Evolutionary conservation across 1,140 invertebrate genomes (phyloP), one percentile per base, ranked within the genome.

Genomic region (Cydia strobilella): DNA sequence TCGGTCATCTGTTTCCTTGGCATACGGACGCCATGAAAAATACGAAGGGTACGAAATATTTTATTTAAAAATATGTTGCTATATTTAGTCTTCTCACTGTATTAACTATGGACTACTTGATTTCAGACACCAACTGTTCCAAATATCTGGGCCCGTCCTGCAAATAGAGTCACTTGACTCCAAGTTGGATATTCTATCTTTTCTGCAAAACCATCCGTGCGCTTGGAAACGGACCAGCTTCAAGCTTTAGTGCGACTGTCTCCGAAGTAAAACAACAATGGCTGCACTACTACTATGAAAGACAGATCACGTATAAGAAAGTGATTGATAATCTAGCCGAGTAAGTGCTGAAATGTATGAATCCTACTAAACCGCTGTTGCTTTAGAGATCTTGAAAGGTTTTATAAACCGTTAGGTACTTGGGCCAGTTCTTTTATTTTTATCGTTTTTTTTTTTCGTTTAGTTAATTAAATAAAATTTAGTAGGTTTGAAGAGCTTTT

Each of bases 21-120:
- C 80, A 0, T 78, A 86, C 27, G 87, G 77, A 18, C 77, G 81
- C 9, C 90, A 92, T 77, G 89, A 92, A 54, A 82, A 90, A 83
- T 92, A 92, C 84, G 90, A 92, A 82, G 88, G 89, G 90, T 92
- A 78, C 83, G 84, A 80, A 59, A 31, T 35, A 35, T 35, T 20
- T 65, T 18, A 27, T 59, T 74, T 25, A 31, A 25, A 13, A 39
- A 12, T 31, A 75, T 72, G 72, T 63, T 72, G 59, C 75, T 73
- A 66, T 9, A 18, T 25, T 73, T 20, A 15, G 2, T 13, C 15
- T 3, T 12, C 5, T 45, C 42, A 15, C 9, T 51, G n/a, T 51
- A 51, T 51, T 51, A n/a, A 51, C 39, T 42, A 42, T 51, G 48
- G 6, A 51, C 6, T 48, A 48, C 15, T 74, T 59, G 73, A 77